These are phyloP conservation scores for Spicauda simplicius DNA, from an alignment of 2,888 invertebrate genomes.

Conservation along the genomic window DNA sequence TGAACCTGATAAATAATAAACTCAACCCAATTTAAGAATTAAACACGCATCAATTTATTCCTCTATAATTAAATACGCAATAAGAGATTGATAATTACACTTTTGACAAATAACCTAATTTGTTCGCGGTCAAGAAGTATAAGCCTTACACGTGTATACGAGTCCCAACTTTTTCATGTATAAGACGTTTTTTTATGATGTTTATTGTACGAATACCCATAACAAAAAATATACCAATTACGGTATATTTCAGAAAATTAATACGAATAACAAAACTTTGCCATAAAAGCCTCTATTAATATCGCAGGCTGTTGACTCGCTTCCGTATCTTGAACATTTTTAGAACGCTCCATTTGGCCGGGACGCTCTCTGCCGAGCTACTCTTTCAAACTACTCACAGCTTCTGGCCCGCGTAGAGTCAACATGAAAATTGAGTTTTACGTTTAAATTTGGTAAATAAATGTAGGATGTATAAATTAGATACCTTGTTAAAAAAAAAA, in stretches of 20 bases:
- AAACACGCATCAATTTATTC: no score
- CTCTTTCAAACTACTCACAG: constrained; percentile 9
- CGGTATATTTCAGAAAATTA: neutral
- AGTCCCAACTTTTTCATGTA: no score
- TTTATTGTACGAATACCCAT: neutral
- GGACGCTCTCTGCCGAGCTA: constrained; percentile 14
- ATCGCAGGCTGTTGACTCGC: constrained; percentile 21
- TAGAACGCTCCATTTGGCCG: constrained; percentile 22
- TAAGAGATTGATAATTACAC: no score
- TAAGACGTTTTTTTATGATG: neutral
- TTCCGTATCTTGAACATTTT: constrained; percentile 17
- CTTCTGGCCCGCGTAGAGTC: constrained; percentile 11
- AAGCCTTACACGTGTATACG: no score
- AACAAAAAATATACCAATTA: neutral
- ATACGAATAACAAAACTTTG: neutral
- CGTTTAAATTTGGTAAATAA: neutral
- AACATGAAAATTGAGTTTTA: neutral
- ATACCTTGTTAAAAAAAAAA: no score
- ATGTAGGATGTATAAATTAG: no score
- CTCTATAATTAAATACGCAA: no score
- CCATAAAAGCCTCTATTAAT: constrained; percentile 10
- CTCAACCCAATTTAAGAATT: no score
- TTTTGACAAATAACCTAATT: no score
- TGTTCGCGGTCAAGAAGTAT: no score
- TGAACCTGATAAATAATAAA: no score